Conservation (phyloP, 2,888 invertebrate species). For the Coecobrya sp. region DNA sequence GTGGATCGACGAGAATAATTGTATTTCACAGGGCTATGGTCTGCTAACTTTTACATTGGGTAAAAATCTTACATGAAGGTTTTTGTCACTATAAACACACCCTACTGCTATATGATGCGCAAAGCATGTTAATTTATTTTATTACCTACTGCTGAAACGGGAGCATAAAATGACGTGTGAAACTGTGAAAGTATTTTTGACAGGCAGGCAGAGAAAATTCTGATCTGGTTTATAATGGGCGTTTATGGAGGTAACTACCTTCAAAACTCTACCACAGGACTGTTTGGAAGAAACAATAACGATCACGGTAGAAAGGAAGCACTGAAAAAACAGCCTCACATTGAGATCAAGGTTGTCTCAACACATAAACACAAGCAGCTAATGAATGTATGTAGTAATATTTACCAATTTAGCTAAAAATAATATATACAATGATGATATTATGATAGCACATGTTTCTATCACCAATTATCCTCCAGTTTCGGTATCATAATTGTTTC, state of each 20-base stretch:
- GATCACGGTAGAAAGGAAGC: background rate
- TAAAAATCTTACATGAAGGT: background rate
- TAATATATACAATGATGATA: background rate
- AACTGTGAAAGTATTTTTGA: constrained; percentile 34
- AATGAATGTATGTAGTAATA: background rate
- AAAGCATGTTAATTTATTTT: background rate
- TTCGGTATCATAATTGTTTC: too few species aligned
- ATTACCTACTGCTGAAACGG: background rate
- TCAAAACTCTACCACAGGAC: background rate
- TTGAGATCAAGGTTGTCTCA: constrained; percentile 19
- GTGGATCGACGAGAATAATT: constrained; percentile 3
- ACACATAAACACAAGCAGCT: background rate
- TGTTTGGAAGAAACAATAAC: background rate
- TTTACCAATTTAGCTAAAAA: background rate
- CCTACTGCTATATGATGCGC: background rate
- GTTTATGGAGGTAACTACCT: background rate
- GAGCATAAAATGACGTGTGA: constrained; percentile 40
- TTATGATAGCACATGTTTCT: too few species aligned
- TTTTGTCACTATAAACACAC: background rate
- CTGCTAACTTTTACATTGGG: background rate
- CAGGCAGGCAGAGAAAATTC: background rate
- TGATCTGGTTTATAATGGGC: background rate
- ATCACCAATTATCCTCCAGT: too few species aligned
- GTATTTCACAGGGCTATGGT: constrained; percentile 34
- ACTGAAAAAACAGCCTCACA: background rate